Base-by-base conservation (phyloP, 2,888 invertebrate genomes). In the Trissonchulus sp. region DNA sequence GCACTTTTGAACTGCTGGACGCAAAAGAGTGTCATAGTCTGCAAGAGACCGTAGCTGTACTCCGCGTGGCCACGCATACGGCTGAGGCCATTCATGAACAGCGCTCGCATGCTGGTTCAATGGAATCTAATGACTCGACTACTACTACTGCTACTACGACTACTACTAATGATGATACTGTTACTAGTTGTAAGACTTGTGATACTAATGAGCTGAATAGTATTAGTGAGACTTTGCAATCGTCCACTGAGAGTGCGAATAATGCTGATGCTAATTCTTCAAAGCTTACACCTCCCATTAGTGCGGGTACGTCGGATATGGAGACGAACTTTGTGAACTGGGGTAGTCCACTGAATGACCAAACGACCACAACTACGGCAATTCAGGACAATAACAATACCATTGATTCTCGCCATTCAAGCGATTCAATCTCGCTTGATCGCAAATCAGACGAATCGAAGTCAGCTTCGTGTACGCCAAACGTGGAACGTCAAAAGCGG, bases 1-100 rank as follows among this genome's bases (percentile, higher is more conserved):
- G 35, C 2, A 8, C 73, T 33, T 73, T 72, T 73, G 1, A 3
- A 1, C 33, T 73, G 23, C 33, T 73, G 3, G 63, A 69, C 18
- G 3, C 31, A 33, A 69, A 69, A 34, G 69, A 69, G 2, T 18
- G 3, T 3, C 8, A 3, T 34, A n/a, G 3, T 8, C 35, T 69
- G 31, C 2, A 2, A 2, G 69, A 69, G 48, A 8, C 23, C 8
- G 48, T 48, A 8, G 23, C 8, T 23, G 48, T 48, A 48, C 48
- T 48, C 8, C 48, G 48, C 8, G 8, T 48, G 48, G 48, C 48
- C 23, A 23, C 48, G 8, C 8, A 23, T 48, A 15, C 48, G 48
- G 48, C 48, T 23, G n/a, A n/a, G n/a, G n/a, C n/a, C n/a, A n/a
- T n/a, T n/a, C n/a, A n/a, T n/a, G n/a, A n/a, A n/a, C n/a, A n/a